Base-by-base conservation (phyloP, 1,140 invertebrate genomes). In the Musca domestica region DNA sequence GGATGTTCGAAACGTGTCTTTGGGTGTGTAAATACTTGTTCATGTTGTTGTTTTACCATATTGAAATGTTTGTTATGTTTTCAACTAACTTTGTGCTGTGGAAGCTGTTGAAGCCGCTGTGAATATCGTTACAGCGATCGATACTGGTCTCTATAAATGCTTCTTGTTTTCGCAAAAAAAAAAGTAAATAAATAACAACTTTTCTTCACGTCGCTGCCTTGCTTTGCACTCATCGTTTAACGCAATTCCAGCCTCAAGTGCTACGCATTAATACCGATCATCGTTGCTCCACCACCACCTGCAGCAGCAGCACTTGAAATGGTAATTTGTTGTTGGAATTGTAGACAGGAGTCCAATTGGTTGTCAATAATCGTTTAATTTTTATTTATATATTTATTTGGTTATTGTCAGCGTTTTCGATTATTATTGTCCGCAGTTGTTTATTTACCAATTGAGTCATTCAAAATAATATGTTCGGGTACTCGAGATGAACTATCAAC, bases 321-420 rank as follows among this genome's bases (percentile, higher is more conserved):
- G 27, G 27, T 30, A 30, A 41, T 41, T 10, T 41, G 15, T 25
- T 56, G 27, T 9, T 58, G 25, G 5, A 49, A 10, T 19, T 41
- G 27, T 14, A 61, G 56, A 61, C 56, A 61, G 56, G 34, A 61
- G 56, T 30, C 56, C 27, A 61, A 27, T 61, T 61, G 56, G 41
- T 61, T 61, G 56, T 61, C 27, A 61, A 61, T 61, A 61, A 61
- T 61, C 56, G 56, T 61, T 61, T 61, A 61, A 61, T 61, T 61
- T 56, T 61, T 61, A 61, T 61, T 61, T 56, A n/a, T 34, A 3
- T 17, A 19, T 23, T 34, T 61, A 20, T n/a, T 1, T 51, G 19
- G 17, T 51, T 22, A 19, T 4, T 30, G 27, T 12, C 34, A 41
- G 34, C 10, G 12, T 51, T 58, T 58, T 54, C 9, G 52, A 15